A percentile compares a stretch with the other conserved stretches of the same genome.
Evolutionary conservation across 2,113 vertebrate genomes (phyloP).

Genomic region (Solenodon paradoxus): DNA sequence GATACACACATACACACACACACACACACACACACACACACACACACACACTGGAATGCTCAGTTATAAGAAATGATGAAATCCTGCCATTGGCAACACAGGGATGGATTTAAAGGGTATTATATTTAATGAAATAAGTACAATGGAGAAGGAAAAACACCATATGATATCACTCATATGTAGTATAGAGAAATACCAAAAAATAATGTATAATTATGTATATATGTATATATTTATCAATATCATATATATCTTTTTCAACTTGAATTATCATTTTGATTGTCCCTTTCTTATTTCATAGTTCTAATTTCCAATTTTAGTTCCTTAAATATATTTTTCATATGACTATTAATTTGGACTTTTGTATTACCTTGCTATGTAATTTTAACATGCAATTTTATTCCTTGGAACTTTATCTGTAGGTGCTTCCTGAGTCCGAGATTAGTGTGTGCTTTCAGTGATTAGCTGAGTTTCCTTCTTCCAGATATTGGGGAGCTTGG

Average conservation of each 20-base stretch:
- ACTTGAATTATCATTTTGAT: background rate
- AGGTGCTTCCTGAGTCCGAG: background rate
- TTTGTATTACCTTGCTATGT: background rate
- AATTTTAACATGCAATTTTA: background rate
- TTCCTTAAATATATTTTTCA: background rate
- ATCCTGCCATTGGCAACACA: no score
- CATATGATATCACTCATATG: no score
- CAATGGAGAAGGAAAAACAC: no score
- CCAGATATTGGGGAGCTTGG: background rate
- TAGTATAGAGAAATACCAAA: no score
- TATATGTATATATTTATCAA: no score
- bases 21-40: no score
- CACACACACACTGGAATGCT: no score
- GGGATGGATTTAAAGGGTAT: no score
- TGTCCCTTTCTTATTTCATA: background rate
- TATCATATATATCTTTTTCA: background rate
- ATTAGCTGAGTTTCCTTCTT: background rate
- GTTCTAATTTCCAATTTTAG: background rate
- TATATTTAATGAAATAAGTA: no score
- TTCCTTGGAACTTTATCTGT: background rate
- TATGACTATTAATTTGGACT: background rate
- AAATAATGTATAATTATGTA: no score
- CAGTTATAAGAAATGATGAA: no score
- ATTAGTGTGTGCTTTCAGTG: background rate
- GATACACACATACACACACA: no score